Base-by-base conservation (phyloP, 2,113 vertebrate species). In the Poecile atricapillus region DNA sequence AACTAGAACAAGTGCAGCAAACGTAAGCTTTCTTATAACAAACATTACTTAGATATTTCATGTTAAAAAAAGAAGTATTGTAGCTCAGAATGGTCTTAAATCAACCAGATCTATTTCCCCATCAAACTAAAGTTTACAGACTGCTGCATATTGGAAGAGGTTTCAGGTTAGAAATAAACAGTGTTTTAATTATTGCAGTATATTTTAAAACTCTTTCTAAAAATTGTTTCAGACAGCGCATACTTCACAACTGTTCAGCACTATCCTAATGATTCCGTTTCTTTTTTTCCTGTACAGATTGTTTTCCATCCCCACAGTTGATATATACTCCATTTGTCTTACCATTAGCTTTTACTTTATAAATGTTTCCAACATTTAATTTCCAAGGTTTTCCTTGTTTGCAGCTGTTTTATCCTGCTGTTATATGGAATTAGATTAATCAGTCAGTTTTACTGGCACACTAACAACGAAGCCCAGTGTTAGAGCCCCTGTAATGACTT, bases 361-460 rank as follows among this genome's bases (percentile, higher is more conserved):
- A 96, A 97, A 89, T 94, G 62, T 97, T 97, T 97, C 94, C 97
- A 97, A 74, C 43, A 39, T 91, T 94, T 93, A 25, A 75, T 93
- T 96, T 96, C 87, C 87, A 94, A 83, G 14, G 3, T 89, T 93
- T 86, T 87, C 31, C 86, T 92, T 95, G 84, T 95, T 93, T 88
- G 88, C 93, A 96, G 77, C 91, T 96, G 94, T 94, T 97, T 94
- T 89, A 78, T 84, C 44, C 87, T 95, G 90, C 93, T 94, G 69
- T 89, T 90, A 31, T 68, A 77, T 73, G 92, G 62, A 92, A 87
- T 88, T 86, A 94, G 81, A 93, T 93, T 93, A 90, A 95, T 95
- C 95, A 58, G 87, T 69, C 67, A 70, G 93, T 90, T 97, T 93
- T 96, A 95, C 17, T 97, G 95, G 93, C 92, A 90, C 60, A 74